Evolutionary conservation across 2,888 invertebrate species (phyloP).

Genomic region (Synergus umbraculus): DNA sequence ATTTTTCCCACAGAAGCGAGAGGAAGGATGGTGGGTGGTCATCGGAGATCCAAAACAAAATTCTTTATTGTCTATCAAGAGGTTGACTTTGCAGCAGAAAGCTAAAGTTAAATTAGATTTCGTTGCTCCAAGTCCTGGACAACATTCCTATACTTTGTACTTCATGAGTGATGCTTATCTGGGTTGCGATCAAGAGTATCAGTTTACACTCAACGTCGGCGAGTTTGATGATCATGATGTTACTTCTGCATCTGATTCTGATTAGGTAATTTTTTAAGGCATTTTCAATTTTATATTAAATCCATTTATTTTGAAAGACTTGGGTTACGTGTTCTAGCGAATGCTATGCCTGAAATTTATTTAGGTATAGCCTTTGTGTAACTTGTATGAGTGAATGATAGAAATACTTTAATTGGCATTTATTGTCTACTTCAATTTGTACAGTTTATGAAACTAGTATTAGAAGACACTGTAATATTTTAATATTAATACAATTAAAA

Average conservation of each 20-base stretch:
- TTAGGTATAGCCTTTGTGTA: constrained; percentile 11
- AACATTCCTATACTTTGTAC: constrained; percentile 95
- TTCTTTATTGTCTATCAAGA: constrained; percentile 96
- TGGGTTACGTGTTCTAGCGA: background rate
- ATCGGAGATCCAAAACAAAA: constrained; percentile 97
- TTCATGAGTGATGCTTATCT: constrained; percentile 99
- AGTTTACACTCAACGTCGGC: constrained; percentile 90
- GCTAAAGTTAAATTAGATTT: constrained; percentile 94
- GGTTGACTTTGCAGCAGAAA: constrained; percentile 94
- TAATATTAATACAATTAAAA: constrained; percentile 16
- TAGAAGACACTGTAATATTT: constrained; percentile 23
- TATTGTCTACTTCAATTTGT: constrained; percentile 15
- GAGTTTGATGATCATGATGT: constrained; percentile 84
- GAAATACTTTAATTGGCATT: background rate
- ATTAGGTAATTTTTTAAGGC: constrained; percentile 73
- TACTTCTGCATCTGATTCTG: constrained; percentile 79
- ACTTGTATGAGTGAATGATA: background rate
- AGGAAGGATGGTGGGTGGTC: constrained; percentile 99
- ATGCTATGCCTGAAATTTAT: background rate
- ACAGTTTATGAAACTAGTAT: constrained; percentile 21
- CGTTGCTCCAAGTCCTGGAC: constrained; percentile 93
- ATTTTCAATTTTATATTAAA: background rate
- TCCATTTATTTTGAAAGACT: background rate
- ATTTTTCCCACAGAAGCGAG: constrained; percentile 96
- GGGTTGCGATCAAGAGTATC: constrained; percentile 99